phyloP scores from a whole-genome alignment of 2,113 vertebrate genomes.

The Peucedramus taeniatus region DNA sequence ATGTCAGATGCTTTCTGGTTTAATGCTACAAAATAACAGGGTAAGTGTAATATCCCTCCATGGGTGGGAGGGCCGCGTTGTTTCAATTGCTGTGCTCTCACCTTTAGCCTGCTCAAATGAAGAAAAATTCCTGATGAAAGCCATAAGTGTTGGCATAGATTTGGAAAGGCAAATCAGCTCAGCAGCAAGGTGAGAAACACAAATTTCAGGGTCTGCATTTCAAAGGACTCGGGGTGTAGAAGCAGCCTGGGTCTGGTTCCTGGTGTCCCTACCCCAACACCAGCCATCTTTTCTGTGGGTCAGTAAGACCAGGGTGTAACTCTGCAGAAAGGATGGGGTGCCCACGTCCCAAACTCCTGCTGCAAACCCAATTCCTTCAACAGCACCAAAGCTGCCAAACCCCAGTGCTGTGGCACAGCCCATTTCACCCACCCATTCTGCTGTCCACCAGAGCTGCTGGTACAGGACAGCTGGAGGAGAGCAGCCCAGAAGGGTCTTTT shows the following conservation, averaged over 20 bases:
- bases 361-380: not conserved
- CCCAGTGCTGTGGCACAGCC: not conserved
- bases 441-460: not conserved
- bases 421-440: fast-evolving
- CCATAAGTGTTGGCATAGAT: not conserved
- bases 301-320: fast-evolving
- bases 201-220: not conserved
- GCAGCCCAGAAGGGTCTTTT: not conserved
- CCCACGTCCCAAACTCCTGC: not conserved
- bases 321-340: not conserved
- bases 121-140: not conserved
- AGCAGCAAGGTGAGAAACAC: not conserved
- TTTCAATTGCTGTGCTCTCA: not conserved
- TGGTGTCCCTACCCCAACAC: not conserved
- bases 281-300: not conserved
- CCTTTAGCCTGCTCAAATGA: not conserved
- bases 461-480: not conserved
- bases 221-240: fast-evolving
- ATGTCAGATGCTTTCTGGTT: not conserved
- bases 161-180: not conserved
- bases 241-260: not conserved
- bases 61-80: not conserved
- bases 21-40: not conserved
- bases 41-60: not conserved
- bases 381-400: not conserved